Evolutionary conservation across 1,140 invertebrate genomes (phyloP), one percentile per base, ranked within the genome.

Genomic region (Drosophila nigrodunni): DNA sequence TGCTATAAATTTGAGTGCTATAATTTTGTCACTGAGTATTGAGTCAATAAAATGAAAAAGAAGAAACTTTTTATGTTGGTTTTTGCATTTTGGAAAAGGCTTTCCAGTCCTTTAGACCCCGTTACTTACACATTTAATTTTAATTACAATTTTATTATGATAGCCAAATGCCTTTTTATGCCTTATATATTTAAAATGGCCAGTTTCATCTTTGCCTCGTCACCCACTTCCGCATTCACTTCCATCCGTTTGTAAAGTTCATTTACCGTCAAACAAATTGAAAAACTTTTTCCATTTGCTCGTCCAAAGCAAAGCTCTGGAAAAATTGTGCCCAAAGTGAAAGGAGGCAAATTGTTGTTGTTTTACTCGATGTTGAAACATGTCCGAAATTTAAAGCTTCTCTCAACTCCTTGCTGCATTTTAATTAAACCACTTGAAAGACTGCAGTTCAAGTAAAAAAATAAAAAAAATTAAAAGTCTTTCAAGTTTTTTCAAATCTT

Each of bases 201-300:
- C 80, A 73, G 30, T 55, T 68, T 69, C 49, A 52, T 61, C 41
- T 54, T 55, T 18, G n/a, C 41, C 44, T 54, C 13, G 15, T 46
- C 57, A 46, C 47, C 41, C 44, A 49, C 59, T 21, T 62, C 49
- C 49, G 50, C 60, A 71, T 69, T 76, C 52, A 62, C 64, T 69
- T 46, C 52, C 71, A 55, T 54, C 35, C 41, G 37, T 18, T 41
- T 21, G 35, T 44, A 75, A 88, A 81, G 77, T 82, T 68, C 79
- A 88, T 82, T 87, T 88, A 88, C 87, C 79, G 82, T 88, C 83
- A 88, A 79, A 83, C 86, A 87, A 87, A 87, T 87, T 87, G 82
- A 87, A 87, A 87, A 87, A 87, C 80, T 87, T 87, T 87, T 88
- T 80, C 82, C 82, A 87, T 87, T 87, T 87, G 71, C 65, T 74